phyloP scores from a whole-genome alignment of 1,140 invertebrate genomes.

The Zaprionus africanus region DNA sequence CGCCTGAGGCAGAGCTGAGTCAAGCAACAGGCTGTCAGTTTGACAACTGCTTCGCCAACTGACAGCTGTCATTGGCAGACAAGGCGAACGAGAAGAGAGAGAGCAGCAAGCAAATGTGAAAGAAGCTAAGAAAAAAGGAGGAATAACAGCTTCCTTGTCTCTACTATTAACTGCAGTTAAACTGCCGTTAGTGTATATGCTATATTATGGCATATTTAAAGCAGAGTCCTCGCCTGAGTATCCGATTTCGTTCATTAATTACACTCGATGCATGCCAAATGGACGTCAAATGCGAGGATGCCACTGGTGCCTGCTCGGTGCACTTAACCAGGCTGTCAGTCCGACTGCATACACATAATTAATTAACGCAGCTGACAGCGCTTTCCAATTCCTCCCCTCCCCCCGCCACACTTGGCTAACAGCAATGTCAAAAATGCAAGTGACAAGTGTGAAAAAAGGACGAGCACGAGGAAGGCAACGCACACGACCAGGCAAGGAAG shows the following conservation, averaged over 20 bases:
- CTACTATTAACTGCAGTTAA: no score
- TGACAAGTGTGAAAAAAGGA: constrained; percentile 82
- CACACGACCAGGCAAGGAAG: constrained; percentile 10
- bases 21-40: constrained; percentile 74
- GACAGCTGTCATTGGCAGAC: constrained; percentile 74
- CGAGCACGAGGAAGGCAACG: constrained; percentile 53
- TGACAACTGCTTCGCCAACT: constrained; percentile 56
- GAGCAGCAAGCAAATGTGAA: neutral
- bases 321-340: constrained; percentile 66
- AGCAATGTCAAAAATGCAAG: constrained; percentile 82
- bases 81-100: neutral
- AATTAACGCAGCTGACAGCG: constrained; percentile 72
- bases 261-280: constrained; percentile 21
- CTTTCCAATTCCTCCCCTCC: constrained; percentile 33
- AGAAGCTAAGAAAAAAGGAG: neutral
- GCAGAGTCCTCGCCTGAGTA: neutral
- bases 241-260: constrained; percentile 36
- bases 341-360: constrained; percentile 76
- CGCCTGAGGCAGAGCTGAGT: constrained; percentile 30
- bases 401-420: constrained; percentile 55
- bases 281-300: neutral
- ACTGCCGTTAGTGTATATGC: neutral
- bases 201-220: neutral
- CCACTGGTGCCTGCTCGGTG: constrained; percentile 6
- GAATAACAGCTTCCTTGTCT: no score